Conservation (phyloP, 2,113 vertebrate species). For the Microtus ochrogaster region DNA sequence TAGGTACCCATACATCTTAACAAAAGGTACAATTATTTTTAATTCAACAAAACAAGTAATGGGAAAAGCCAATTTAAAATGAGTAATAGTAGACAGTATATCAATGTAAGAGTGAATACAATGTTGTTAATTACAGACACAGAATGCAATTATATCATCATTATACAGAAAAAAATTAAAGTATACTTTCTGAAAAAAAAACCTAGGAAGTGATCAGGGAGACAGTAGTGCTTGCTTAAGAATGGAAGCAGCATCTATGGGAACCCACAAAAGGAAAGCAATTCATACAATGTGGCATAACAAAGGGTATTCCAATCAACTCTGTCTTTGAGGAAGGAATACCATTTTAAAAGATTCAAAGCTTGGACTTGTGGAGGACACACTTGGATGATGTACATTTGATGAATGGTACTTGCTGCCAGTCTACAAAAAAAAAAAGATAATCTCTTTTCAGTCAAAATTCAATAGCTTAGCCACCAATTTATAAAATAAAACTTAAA, state of each 20-base stretch:
- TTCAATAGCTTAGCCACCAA: neutral
- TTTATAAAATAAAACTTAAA: neutral
- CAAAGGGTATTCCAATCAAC: neutral
- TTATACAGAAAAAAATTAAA: neutral
- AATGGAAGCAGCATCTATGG: conserved; percentile 12
- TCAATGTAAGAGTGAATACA: conserved; percentile 11
- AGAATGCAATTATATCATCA: neutral
- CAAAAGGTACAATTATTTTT: neutral
- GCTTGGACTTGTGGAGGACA: neutral
- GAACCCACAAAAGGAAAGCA: conserved; percentile 19
- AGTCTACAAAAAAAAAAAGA: neutral
- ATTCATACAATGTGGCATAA: neutral
- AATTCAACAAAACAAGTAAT: neutral
- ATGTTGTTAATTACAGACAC: neutral
- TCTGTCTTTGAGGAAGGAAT: neutral
- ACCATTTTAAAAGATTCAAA: conserved; percentile 28
- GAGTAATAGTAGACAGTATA: neutral
- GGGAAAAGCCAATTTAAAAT: neutral
- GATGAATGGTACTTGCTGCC: neutral
- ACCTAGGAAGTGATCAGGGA: neutral
- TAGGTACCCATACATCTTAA: neutral
- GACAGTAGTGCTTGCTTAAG: neutral
- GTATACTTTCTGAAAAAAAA: neutral
- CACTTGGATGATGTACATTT: neutral
- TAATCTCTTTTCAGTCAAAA: neutral